Base-by-base conservation (phyloP, 2,888 invertebrate genomes). In the Steinernema hermaphroditum region DNA sequence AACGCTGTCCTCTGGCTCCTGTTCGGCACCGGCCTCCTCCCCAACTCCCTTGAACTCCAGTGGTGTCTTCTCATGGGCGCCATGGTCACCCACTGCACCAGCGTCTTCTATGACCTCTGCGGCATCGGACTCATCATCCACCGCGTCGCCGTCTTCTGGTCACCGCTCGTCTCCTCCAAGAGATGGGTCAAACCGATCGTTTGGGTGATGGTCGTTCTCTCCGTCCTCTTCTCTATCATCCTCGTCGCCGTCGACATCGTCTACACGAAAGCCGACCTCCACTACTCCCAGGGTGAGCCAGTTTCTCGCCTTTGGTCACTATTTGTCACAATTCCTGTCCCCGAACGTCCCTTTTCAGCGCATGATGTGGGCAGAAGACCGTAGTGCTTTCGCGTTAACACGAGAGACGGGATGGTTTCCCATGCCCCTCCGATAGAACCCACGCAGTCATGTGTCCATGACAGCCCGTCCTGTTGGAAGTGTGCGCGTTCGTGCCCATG, bases 81-180 rank as follows among this genome's bases (percentile, higher is more conserved):
- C 24, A 27, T 27, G 54, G 54, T 54, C 24, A 54, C 54, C 54
- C 54, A 54, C 54, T 54, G 54, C 54, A 54, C 54, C 54, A 54
- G 54, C 54, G 54, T 54, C 54, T 54, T 54, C 54, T 54, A 54
- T 27, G 54, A 54, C 27, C 54, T 54, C 54, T 54, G 54, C 27
- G 54, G 54, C 22, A 27, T 54, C 4, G 54, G 54, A 14, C 54
- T 54, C 24, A 54, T 54, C 54, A 6, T 54, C 6, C 54, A 54
- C 54, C 22, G 54, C 6, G 54, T 54, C 54, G 27, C 27, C 22
- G 54, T 54, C 24, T 54, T 54, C 27, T 54, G 54, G 54, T 54
- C 54, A 27, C 54, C 54, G 27, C 27, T 54, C n/a, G 54, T 54
- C 54, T 24, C 54, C 27, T 14, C 54, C n/a, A 54, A 54, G 27